phyloP scores from a whole-genome alignment of 2,888 invertebrate genomes.

The Archaeoteleia sp. region DNA sequence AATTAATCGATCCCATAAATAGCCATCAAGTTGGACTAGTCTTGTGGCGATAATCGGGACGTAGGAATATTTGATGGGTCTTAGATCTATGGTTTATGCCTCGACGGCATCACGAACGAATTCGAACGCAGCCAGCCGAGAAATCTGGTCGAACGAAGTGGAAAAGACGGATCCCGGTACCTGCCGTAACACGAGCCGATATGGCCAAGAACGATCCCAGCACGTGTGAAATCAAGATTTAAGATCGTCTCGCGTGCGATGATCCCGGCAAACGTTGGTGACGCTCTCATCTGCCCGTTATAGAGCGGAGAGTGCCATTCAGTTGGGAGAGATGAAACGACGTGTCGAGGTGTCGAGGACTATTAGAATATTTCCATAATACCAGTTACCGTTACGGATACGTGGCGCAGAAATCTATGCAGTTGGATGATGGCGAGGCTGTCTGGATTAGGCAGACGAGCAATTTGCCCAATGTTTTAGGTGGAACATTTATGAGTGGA shows the following conservation, averaged over 20 bases:
- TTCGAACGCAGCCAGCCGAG: slow-evolving; percentile 60
- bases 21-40: slow-evolving; percentile 32
- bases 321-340: slow-evolving; percentile 54
- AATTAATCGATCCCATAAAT: slow-evolving; percentile 21
- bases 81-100: slow-evolving; percentile 33
- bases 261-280: slow-evolving; percentile 51
- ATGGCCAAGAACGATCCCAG: slow-evolving; percentile 49
- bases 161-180: slow-evolving; percentile 66
- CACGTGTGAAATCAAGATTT: slow-evolving; percentile 67
- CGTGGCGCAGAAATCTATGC: too few relatives aligned
- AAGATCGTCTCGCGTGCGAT: slow-evolving; percentile 52
- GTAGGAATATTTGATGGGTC: slow-evolving; percentile 4
- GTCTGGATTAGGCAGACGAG: too few relatives aligned
- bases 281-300: slow-evolving; percentile 29
- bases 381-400: slow-evolving; percentile 54
- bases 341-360: slow-evolving; percentile 69
- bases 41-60: slow-evolving; percentile 33
- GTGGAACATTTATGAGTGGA: too few relatives aligned
- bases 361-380: slow-evolving; percentile 69
- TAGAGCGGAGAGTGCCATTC: slow-evolving; percentile 22
- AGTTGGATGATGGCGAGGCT: too few relatives aligned
- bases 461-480: too few relatives aligned
- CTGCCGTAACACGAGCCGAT: slow-evolving; percentile 66
- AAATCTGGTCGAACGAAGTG: slow-evolving; percentile 70
- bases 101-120: slow-evolving; percentile 39